Evolutionary conservation across 2,797 vertebrate species (phyloP).

Genomic region (Hapalemur alaotrensis): DNA sequence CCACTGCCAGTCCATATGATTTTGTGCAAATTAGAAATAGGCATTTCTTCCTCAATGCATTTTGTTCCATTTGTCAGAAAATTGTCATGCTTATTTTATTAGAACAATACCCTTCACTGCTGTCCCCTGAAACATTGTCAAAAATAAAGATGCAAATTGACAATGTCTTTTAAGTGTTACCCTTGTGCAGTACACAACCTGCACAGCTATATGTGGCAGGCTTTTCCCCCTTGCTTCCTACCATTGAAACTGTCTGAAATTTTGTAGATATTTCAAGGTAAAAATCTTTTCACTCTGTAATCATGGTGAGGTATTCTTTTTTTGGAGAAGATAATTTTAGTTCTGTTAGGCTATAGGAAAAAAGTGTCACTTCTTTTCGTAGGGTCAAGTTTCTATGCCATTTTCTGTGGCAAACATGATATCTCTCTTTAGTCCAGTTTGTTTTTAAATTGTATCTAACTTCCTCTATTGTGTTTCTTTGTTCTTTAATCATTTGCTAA

Average conservation of each 20-base stretch:
- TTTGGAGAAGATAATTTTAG: background rate
- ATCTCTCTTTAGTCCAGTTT: background rate
- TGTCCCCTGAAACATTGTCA: background rate
- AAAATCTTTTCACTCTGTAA: background rate
- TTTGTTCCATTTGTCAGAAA: background rate
- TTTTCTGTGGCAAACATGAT: background rate
- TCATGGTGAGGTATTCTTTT: background rate
- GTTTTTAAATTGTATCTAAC: background rate
- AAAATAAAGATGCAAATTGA: background rate
- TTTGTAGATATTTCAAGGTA: background rate
- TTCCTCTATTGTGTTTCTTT: background rate
- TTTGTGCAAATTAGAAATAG: constrained; percentile 2
- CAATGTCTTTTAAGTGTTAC: background rate
- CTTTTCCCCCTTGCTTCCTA: background rate
- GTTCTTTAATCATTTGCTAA: background rate
- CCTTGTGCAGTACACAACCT: background rate
- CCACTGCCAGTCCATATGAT: background rate
- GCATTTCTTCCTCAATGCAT: background rate
- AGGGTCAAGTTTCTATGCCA: background rate
- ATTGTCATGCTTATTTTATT: background rate
- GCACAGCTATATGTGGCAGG: background rate
- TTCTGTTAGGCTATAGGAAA: background rate
- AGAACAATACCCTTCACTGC: background rate
- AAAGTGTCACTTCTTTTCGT: background rate
- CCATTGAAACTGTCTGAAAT: background rate